Base-by-base conservation (phyloP, 1,140 invertebrate species). In the Drosophila hydei region DNA sequence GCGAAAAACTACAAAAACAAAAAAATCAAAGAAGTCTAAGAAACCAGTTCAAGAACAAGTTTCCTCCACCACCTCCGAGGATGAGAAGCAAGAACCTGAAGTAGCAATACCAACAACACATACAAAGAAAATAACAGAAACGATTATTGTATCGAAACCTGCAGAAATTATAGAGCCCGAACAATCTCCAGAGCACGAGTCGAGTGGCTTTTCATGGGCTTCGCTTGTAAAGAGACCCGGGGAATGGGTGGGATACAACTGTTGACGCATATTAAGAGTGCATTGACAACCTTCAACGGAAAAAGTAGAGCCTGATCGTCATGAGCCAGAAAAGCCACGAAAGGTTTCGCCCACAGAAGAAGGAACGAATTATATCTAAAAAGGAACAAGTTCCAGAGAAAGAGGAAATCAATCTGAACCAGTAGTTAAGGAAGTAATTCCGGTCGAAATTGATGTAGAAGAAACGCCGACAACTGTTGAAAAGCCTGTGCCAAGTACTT, bases 211-310 rank as follows among this genome's bases (percentile, higher is more conserved):
- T 62, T 89, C 90, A 1, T 91, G 90, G 90, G 90, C 90, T 8
- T 89, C 90, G 8, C 70, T 91, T 42, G 88, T 91, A 0, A 90
- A 79, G 36, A 63, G 90, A 16, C 90, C 90, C 18, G 90, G 90
- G 3, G 90, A 91, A 72, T 91, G 90, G 90, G 70, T 90, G 40
- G n/a, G 90, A 91, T 60, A 88, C 74, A 33, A 90, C 78, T 47
- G 62, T n/a, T 90, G 21, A 67, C 62, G 6, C 74, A 80, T 11
- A 87, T 78, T 1, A 88, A 83, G 43, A 64, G 60, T n/a, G 78
- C 55, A 36, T 50, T 78, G 27, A 4, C 52, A 12, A 14, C 64
- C n/a, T n/a, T 43, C 51, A 40, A 36, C 54, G 8, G 85, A 84
- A 0, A 61, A 69, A 50, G 36, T 47, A 16, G 64, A 75, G n/a